Evolutionary conservation across 2,888 invertebrate species (phyloP).

Genomic region (Megamerina dolium): DNA sequence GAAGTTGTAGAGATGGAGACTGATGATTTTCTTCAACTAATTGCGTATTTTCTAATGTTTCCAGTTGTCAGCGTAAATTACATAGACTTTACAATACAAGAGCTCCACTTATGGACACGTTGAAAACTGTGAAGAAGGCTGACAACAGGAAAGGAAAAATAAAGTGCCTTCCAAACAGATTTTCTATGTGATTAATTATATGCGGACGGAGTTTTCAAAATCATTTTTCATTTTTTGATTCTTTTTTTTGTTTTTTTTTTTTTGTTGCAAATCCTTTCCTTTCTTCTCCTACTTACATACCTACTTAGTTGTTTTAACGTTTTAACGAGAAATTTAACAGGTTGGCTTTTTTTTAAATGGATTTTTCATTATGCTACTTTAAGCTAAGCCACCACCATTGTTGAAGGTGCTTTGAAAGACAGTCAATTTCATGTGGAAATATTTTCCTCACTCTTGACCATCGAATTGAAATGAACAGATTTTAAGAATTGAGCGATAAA

Average conservation of each 20-base stretch:
- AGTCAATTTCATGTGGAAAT: too few species aligned
- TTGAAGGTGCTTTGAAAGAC: too few species aligned
- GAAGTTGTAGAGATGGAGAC: not conserved
- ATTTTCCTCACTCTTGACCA: too few species aligned
- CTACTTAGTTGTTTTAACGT: too few species aligned
- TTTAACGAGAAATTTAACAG: too few species aligned
- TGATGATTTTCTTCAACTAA: constrained; percentile 7
- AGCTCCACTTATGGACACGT: not conserved
- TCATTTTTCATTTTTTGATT: constrained; percentile 4
- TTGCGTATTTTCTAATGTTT: constrained; percentile 13
- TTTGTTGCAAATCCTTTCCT: not conserved
- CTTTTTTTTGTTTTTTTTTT: not conserved
- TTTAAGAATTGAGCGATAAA: too few species aligned
- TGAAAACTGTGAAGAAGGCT: not conserved
- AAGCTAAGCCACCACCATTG: not conserved
- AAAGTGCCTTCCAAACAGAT: constrained; percentile 3
- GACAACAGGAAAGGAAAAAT: not conserved
- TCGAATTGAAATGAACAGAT: too few species aligned
- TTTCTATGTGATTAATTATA: constrained; percentile 10
- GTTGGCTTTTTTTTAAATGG: too few species aligned
- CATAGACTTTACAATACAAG: constrained; percentile 2
- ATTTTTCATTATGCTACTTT: not conserved
- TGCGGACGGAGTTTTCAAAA: constrained; percentile 2
- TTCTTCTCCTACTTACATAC: too few species aligned
- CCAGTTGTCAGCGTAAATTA: constrained; percentile 13